Evolutionary conservation across 1,140 invertebrate genomes (phyloP).

Genomic region (Ctenoplectra terminalis): DNA sequence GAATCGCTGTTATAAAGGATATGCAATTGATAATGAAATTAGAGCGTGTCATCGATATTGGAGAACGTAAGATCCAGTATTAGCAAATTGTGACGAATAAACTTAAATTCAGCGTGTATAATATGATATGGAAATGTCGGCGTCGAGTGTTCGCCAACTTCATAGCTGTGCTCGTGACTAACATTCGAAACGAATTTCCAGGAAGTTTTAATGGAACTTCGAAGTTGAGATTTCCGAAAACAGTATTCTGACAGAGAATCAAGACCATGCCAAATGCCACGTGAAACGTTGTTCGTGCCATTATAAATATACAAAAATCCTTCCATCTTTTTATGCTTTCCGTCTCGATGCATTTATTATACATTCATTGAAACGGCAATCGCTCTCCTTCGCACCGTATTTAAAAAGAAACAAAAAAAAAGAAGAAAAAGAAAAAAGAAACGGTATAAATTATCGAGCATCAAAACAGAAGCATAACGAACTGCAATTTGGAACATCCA

Average conservation of each 20-base stretch:
- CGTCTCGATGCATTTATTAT: constrained; percentile 10
- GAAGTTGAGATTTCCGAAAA: constrained; percentile 23
- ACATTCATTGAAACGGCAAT: neutral
- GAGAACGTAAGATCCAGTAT: neutral
- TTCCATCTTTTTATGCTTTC: neutral
- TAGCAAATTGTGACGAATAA: constrained; percentile 11
- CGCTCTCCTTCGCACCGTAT: too few relatives aligned
- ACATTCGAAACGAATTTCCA: constrained; percentile 41
- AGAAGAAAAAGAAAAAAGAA: neutral
- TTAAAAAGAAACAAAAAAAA: neutral
- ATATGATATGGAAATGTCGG: constrained; percentile 39
- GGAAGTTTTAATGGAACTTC: constrained; percentile 48
- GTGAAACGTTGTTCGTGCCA: neutral
- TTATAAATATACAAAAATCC: neutral
- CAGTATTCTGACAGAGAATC: neutral
- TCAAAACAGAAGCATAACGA: neutral
- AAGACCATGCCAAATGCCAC: constrained; percentile 22
- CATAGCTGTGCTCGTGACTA: constrained; percentile 37
- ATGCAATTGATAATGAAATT: neutral
- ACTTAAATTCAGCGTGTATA: constrained; percentile 37
- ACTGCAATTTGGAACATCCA: neutral
- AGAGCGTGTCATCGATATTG: neutral
- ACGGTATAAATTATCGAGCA: constrained; percentile 1
- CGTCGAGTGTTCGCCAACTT: constrained; percentile 7
- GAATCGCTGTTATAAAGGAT: neutral